Evolutionary conservation across 2,888 invertebrate genomes (phyloP), one percentile per base, ranked within the genome.

Genomic region (Dryococelus australis): DNA sequence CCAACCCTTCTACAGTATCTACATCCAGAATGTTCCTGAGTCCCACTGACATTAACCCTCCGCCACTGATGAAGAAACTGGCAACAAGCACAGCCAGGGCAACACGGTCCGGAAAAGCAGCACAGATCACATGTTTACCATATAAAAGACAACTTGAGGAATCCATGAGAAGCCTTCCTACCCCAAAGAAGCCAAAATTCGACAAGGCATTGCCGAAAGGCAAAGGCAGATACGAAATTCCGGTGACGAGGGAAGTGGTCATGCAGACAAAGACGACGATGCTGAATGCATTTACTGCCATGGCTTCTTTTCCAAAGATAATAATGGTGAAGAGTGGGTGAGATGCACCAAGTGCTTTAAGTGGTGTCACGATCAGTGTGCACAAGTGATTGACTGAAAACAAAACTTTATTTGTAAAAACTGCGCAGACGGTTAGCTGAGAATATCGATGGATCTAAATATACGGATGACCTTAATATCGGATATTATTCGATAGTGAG

Each of bases 241-340:
- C n/a, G n/a, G n/a, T n/a, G n/a, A n/a, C n/a, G n/a, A n/a, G n/a
- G n/a, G n/a, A n/a, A n/a, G n/a, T n/a, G n/a, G n/a, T n/a, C n/a
- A n/a, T n/a, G n/a, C n/a, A n/a, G n/a, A n/a, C n/a, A n/a, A n/a
- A n/a, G n/a, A n/a, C n/a, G n/a, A n/a, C n/a, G n/a, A n/a, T n/a
- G n/a, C n/a, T n/a, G n/a, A n/a, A n/a, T n/a, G n/a, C n/a, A 65
- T 65, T 65, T 65, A 16, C 65, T 65, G 65, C 65, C 65, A 65
- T 16, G 65, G 65, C 24, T 65, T 65, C 65, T 65, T 65, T 65
- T 65, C 65, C 65, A 8, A 65, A 65, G 65, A 65, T 65, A 65
- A 65, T 8, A 65, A 65, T 12, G 20, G 20, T 16, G 65, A 65
- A 9, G 10, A 65, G 24, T 65, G 65, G 65, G 65, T 65, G 65